Conservation (phyloP, 2,888 invertebrate genomes). For the Nebria salina region DNA sequence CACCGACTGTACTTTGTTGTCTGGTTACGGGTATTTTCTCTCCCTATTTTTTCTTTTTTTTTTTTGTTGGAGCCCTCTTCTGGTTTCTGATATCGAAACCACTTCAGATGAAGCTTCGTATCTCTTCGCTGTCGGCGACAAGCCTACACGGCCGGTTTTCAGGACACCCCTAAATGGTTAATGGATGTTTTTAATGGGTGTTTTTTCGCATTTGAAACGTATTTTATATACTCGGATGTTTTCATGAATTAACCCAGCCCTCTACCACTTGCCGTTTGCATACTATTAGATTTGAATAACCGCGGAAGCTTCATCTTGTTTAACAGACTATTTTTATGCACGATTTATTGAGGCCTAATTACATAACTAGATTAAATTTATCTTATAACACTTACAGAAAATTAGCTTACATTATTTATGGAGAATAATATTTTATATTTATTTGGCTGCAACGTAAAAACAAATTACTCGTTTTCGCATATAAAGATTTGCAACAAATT, state of each 20-base stretch:
- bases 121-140: slow-evolving; percentile 42
- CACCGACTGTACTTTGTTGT: not conserved
- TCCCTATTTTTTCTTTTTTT: slow-evolving; percentile 16
- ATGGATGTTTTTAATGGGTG: slow-evolving; percentile 46
- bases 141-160: slow-evolving; percentile 15
- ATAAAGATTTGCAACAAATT: too few species aligned
- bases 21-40: not conserved
- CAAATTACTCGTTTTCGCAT: too few species aligned
- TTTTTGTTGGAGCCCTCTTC: slow-evolving; percentile 7
- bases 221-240: slow-evolving; percentile 38
- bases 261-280: not conserved
- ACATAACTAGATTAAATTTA: too few species aligned
- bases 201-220: slow-evolving; percentile 44
- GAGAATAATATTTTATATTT: too few species aligned
- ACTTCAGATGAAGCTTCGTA: slow-evolving; percentile 43
- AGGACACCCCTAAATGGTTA: slow-evolving; percentile 45
- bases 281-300: slow-evolving; percentile 1
- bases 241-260: slow-evolving; percentile 2
- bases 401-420: too few species aligned
- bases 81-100: slow-evolving; percentile 35
- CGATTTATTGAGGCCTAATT: not conserved
- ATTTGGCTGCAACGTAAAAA: too few species aligned
- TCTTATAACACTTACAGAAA: too few species aligned
- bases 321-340: not conserved
- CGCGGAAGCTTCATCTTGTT: not conserved